Conservation (phyloP, 2,113 vertebrate genomes). For the Pterocles orientalis region DNA sequence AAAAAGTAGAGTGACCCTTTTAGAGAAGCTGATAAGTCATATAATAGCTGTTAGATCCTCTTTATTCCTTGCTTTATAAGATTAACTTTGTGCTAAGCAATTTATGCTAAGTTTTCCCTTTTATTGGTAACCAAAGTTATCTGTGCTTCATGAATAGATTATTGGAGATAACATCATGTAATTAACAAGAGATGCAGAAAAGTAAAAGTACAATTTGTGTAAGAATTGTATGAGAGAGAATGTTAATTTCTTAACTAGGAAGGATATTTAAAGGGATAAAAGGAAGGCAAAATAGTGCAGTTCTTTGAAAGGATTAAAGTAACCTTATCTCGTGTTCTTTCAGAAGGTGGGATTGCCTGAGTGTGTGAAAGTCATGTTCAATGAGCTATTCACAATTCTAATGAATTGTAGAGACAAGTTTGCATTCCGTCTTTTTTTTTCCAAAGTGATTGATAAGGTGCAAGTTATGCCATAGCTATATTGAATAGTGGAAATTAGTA, state of each 20-base stretch:
- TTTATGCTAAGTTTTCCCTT: slow-evolving; percentile 85
- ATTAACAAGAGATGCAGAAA: slow-evolving; percentile 91
- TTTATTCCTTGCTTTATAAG: slow-evolving; percentile 84
- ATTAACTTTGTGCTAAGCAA: slow-evolving; percentile 96
- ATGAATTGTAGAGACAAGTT: slow-evolving; percentile 54
- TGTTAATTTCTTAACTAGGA: slow-evolving; percentile 92
- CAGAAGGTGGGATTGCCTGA: slow-evolving; percentile 69
- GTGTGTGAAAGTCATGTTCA: slow-evolving; percentile 68
- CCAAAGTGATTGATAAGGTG: slow-evolving; percentile 4
- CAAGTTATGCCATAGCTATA: neutral
- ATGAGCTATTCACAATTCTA: slow-evolving; percentile 64
- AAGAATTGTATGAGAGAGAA: slow-evolving; percentile 86
- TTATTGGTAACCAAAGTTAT: slow-evolving; percentile 81
- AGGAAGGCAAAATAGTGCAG: slow-evolving; percentile 83
- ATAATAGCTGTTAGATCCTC: slow-evolving; percentile 84
- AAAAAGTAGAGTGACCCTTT: slow-evolving; percentile 86
- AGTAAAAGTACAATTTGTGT: slow-evolving; percentile 85
- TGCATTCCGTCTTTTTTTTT: neutral
- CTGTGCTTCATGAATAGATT: slow-evolving; percentile 90
- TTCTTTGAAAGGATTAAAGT: slow-evolving; percentile 88
- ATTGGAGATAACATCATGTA: slow-evolving; percentile 94
- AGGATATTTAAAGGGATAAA: slow-evolving; percentile 88
- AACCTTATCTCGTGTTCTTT: slow-evolving; percentile 86
- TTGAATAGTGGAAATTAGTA: neutral
- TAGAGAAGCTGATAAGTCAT: slow-evolving; percentile 83